Conservation (phyloP, 2,888 invertebrate genomes). For the Drosophila robusta region DNA sequence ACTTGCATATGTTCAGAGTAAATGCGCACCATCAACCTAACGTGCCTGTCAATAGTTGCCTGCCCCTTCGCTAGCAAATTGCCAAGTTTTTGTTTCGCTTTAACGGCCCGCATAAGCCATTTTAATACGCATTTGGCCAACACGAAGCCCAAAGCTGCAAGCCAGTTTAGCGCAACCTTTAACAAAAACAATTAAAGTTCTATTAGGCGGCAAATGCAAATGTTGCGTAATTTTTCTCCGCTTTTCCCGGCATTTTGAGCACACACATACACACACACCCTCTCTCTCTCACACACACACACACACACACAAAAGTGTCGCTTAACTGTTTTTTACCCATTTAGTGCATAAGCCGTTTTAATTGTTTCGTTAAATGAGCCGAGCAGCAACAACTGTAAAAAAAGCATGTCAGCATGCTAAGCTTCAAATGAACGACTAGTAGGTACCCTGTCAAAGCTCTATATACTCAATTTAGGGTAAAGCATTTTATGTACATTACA, state of each 20-base stretch:
- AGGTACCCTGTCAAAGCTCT: constrained; percentile 10
- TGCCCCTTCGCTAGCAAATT: neutral
- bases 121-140: constrained; percentile 7
- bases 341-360: constrained; percentile 76
- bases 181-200: constrained; percentile 74
- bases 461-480: too few species aligned
- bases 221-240: constrained; percentile 40
- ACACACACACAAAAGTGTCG: constrained; percentile 48
- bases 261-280: constrained; percentile 13
- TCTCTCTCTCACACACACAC: neutral
- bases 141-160: neutral
- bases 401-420: neutral
- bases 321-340: constrained; percentile 70
- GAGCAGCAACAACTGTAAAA: constrained; percentile 30
- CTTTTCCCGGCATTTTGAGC: constrained; percentile 47
- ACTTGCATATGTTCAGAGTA: constrained; percentile 49
- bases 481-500: too few species aligned
- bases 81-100: constrained; percentile 21
- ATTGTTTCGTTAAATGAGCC: constrained; percentile 78
- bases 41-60: constrained; percentile 40
- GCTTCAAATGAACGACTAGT: neutral
- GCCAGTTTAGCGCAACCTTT: constrained; percentile 15
- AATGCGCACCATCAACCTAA: constrained; percentile 15
- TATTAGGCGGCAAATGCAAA: constrained; percentile 78
- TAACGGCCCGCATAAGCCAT: constrained; percentile 16